These are phyloP conservation scores for Archivesica marissinica DNA, from an alignment of 1,140 invertebrate genomes.

Conservation along the genomic window DNA sequence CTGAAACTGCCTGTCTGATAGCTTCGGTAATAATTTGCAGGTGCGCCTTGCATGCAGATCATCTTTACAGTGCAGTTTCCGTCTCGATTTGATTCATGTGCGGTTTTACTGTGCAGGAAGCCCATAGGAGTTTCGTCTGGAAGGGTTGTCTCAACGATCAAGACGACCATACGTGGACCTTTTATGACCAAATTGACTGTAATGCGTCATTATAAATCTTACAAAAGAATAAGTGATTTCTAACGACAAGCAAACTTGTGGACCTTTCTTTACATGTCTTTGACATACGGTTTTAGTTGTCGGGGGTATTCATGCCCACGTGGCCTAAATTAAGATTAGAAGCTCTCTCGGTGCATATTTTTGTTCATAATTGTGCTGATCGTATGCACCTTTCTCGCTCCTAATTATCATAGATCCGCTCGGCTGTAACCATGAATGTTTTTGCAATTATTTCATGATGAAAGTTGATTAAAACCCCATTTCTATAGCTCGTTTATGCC, in stretches of 20 bases:
- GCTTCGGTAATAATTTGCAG: constrained; percentile 43
- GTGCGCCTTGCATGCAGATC: constrained; percentile 53
- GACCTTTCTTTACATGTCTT: constrained; percentile 52
- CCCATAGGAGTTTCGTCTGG: constrained; percentile 35
- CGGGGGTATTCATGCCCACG: constrained; percentile 55
- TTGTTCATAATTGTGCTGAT: constrained; percentile 43
- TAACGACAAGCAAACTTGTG: constrained; percentile 52
- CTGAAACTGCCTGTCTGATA: constrained; percentile 18
- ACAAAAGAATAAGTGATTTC: constrained; percentile 55
- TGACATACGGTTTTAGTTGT: constrained; percentile 59
- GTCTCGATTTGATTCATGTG: constrained; percentile 43
- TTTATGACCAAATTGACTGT: constrained; percentile 55
- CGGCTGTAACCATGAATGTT: constrained; percentile 54
- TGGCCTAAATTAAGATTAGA: constrained; percentile 65
- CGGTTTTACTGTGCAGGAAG: constrained; percentile 38
- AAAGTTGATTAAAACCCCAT: constrained; percentile 65
- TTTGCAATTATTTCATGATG: constrained; percentile 66
- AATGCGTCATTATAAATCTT: constrained; percentile 51
- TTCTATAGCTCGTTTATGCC: constrained; percentile 56
- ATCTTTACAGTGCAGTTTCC: constrained; percentile 16
- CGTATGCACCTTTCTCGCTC: constrained; percentile 58
- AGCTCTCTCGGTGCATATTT: constrained; percentile 54
- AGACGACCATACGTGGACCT: constrained; percentile 39
- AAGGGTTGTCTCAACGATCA: constrained; percentile 23
- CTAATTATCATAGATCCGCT: constrained; percentile 63